Percentiles rank a stretch among this genome's conserved stretches.
These are phyloP conservation scores for Drosophila stalkeri DNA, from an alignment of 2,888 invertebrate species.

Conservation along the genomic window DNA sequence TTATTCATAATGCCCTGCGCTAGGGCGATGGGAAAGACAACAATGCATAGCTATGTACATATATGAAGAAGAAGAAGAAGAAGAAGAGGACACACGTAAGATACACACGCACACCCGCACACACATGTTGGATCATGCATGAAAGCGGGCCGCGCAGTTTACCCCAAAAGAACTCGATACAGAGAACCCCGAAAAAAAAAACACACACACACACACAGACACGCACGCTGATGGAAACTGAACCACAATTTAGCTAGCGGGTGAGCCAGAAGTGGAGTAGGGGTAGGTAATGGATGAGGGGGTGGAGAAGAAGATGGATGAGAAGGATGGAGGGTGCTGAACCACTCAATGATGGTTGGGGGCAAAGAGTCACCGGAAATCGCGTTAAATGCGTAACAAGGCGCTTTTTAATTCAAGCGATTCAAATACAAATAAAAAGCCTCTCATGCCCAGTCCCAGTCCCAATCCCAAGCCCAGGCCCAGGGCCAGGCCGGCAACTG, in stretches of 20 bases:
- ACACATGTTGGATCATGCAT: slow-evolving; percentile 78
- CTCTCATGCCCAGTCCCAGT: neutral
- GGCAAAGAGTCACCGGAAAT: slow-evolving; percentile 63
- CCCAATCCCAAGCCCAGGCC: neutral
- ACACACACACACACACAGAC: slow-evolving; percentile 18
- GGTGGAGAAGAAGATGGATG: neutral
- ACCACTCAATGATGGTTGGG: slow-evolving; percentile 10
- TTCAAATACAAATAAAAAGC: slow-evolving; percentile 68
- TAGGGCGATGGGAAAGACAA: slow-evolving; percentile 18
- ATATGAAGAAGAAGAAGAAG: neutral
- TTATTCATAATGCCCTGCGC: neutral
- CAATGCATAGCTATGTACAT: neutral
- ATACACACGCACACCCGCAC: slow-evolving; percentile 39
- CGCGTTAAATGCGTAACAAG: slow-evolving; percentile 79
- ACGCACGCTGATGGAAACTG: slow-evolving; percentile 32
- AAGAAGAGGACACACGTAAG: slow-evolving; percentile 20
- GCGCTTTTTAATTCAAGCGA: slow-evolving; percentile 76
- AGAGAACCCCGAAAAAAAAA: slow-evolving; percentile 15
- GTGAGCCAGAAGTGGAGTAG: neutral
- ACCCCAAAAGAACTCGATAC: slow-evolving; percentile 33
- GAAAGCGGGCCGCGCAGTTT: slow-evolving; percentile 62
- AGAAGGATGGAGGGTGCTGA: neutral
- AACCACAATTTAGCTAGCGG: slow-evolving; percentile 12
- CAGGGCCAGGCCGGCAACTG: neutral
- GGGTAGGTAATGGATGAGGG: neutral